Evolutionary conservation across 1,140 invertebrate genomes (phyloP).

Genomic region (Temnothorax nylanderi): DNA sequence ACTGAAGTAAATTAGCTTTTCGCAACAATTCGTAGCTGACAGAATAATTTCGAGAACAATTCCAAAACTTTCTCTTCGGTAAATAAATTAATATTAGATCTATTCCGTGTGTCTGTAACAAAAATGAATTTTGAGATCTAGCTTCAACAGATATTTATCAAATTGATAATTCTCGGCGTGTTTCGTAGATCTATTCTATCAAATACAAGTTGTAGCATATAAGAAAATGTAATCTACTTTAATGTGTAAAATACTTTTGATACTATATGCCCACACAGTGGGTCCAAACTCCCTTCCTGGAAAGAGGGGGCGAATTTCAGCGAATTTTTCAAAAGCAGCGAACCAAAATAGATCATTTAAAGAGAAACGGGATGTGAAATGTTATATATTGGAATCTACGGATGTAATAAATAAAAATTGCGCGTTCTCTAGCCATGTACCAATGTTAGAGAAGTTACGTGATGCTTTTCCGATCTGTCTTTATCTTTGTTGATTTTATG

Average conservation of each 20-base stretch:
- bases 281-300: background rate
- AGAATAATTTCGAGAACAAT: background rate
- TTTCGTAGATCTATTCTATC: background rate
- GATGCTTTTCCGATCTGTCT: background rate
- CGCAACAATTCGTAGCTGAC: background rate
- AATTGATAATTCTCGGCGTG: background rate
- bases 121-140: slow-evolving; percentile 1
- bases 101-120: background rate
- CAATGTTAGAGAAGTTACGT: background rate
- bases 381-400: background rate
- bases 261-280: background rate
- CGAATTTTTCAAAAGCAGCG: background rate
- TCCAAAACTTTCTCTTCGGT: background rate
- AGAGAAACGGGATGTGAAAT: background rate
- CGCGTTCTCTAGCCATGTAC: background rate
- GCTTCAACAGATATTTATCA: background rate
- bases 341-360: background rate
- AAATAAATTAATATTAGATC: background rate
- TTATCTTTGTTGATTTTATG: background rate
- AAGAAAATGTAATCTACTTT: background rate
- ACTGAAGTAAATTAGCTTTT: background rate
- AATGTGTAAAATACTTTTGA: background rate
- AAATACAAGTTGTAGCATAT: background rate
- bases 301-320: background rate
- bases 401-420: background rate